Conservation (phyloP, 1,140 invertebrate genomes). For the Lepidurus couesii region DNA sequence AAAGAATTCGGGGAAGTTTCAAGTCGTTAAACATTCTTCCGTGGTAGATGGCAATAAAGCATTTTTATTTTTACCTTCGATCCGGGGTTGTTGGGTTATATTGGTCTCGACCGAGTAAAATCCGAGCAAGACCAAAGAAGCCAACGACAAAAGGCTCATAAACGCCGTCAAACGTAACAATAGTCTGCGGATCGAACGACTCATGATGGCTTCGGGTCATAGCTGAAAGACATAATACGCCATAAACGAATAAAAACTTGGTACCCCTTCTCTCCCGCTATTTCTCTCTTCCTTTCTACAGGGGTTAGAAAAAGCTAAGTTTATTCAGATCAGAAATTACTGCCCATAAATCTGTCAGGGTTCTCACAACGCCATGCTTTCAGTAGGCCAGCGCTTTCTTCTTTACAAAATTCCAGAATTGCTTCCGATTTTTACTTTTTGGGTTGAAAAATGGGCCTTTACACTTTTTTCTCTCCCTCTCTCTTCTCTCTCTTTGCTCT, state of each 20-base stretch:
- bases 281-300: too few relatives aligned
- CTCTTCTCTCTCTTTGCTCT: background rate
- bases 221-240: background rate
- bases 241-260: background rate
- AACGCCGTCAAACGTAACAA: conserved; percentile 1
- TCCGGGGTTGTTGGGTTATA: background rate
- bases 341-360: conserved; percentile 4
- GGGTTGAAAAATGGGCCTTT: background rate
- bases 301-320: too few relatives aligned
- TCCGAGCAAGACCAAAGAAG: conserved; percentile 12
- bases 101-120: conserved; percentile 7
- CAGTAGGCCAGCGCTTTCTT: background rate
- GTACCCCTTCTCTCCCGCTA: background rate
- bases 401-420: background rate
- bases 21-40: background rate
- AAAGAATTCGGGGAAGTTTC: background rate
- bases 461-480: background rate
- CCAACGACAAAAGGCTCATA: conserved; percentile 9
- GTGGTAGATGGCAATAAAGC: background rate
- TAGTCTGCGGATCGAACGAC: conserved; percentile 8
- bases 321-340: background rate
- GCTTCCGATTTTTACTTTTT: background rate
- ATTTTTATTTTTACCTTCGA: background rate
- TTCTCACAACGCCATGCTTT: background rate
- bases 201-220: conserved; percentile 8